Percentiles rank a stretch among this genome's conserved stretches.
phyloP scores from a whole-genome alignment of 1,140 invertebrate genomes.

The Penaeus chinensis region DNA sequence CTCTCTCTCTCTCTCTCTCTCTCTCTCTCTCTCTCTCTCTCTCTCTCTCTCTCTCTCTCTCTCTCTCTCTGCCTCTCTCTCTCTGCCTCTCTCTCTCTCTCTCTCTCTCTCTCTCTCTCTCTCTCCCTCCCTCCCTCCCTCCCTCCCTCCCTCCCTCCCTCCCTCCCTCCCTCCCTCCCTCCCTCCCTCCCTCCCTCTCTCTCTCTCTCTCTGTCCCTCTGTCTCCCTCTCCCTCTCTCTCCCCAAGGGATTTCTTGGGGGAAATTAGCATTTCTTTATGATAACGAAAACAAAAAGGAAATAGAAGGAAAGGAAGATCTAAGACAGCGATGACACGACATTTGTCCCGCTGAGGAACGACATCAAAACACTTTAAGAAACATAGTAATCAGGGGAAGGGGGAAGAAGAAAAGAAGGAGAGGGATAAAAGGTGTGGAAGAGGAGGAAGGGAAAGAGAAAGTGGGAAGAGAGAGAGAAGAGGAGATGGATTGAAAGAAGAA shows the following conservation, averaged over 20 bases:
- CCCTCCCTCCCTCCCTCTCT: too few relatives aligned
- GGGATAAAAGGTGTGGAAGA: neutral
- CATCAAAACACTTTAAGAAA: slow-evolving; percentile 8
- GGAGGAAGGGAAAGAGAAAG: neutral
- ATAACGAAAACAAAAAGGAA: neutral
- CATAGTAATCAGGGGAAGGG: neutral
- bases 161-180: neutral
- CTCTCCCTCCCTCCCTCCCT: neutral
- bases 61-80: slow-evolving; percentile 9
- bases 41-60: too few relatives aligned
- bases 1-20: neutral
- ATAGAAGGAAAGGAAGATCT: neutral
- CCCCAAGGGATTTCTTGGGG: too few relatives aligned
- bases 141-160: neutral
- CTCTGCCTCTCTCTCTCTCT: slow-evolving; percentile 13
- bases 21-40: too few relatives aligned
- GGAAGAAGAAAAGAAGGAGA: neutral
- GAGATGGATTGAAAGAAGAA: neutral
- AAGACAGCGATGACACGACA: slow-evolving; percentile 4
- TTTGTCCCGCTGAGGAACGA: neutral
- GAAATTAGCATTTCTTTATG: too few relatives aligned
- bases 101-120: slow-evolving; percentile 13
- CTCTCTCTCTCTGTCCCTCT: too few relatives aligned
- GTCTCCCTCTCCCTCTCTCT: too few relatives aligned
- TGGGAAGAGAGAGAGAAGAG: neutral